Percentiles rank a stretch among this genome's conserved stretches.
Conservation (phyloP, 2,113 vertebrate genomes). For the Pterocles orientalis region DNA sequence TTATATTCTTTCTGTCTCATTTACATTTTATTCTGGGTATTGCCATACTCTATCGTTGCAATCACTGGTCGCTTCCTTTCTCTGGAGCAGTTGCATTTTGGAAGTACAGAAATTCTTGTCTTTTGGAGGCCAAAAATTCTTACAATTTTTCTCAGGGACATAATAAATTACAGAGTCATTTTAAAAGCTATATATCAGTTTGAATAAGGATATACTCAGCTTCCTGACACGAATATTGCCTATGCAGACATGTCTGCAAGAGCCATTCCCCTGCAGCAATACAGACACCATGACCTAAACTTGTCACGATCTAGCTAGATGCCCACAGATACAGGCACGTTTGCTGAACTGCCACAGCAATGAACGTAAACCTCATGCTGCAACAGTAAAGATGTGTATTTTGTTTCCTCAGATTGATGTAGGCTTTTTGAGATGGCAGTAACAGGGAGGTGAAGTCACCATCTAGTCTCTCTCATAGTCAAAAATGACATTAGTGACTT, state of each 20-base stretch:
- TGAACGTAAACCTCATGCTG: not conserved
- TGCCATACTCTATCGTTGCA: not conserved
- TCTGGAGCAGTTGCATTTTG: not conserved
- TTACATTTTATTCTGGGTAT: not conserved
- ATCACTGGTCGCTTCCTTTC: not conserved
- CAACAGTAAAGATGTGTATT: fast-evolving
- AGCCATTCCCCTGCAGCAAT: not conserved
- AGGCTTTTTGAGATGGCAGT: not conserved
- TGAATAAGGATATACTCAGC: not conserved
- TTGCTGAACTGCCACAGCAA: not conserved
- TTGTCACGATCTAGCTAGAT: not conserved
- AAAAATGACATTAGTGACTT: not conserved
- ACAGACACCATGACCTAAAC: not conserved
- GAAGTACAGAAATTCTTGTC: not conserved
- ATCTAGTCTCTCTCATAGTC: not conserved
- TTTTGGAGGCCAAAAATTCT: not conserved
- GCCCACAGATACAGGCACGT: not conserved
- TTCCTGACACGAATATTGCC: not conserved
- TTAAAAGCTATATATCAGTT: not conserved
- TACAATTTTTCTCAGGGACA: not conserved
- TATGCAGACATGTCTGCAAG: not conserved
- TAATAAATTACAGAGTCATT: not conserved
- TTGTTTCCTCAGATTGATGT: not conserved
- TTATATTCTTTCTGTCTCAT: not conserved
- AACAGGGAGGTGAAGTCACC: not conserved